A percentile compares a stretch with the other conserved stretches of the same genome.
phyloP scores from a whole-genome alignment of 2,113 vertebrate species.

The Anoplopoma fimbria region DNA sequence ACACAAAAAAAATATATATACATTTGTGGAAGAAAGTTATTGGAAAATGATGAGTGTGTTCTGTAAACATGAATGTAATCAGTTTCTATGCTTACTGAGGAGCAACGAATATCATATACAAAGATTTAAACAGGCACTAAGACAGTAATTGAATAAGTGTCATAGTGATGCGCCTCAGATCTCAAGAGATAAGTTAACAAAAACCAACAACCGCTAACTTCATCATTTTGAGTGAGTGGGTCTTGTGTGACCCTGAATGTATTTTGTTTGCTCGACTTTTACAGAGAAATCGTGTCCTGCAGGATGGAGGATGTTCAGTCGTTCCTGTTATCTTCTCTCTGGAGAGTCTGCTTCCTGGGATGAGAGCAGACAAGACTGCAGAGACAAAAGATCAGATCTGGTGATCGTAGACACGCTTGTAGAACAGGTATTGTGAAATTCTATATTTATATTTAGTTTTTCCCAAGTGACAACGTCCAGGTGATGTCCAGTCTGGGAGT shows the following conservation, averaged over 20 bases:
- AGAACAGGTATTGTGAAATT: slow-evolving; percentile 39
- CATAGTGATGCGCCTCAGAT: too few species aligned
- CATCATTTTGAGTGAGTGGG: not conserved
- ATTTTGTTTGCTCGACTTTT: not conserved
- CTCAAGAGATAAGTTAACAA: not conserved
- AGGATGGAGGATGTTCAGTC: slow-evolving; percentile 32
- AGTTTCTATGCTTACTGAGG: too few species aligned
- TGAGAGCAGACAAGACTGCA: slow-evolving; percentile 31
- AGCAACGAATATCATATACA: too few species aligned
- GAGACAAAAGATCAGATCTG: slow-evolving; percentile 45
- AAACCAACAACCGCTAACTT: not conserved
- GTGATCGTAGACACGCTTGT: slow-evolving; percentile 33
- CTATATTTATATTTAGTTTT: too few species aligned
- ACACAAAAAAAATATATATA: too few species aligned
- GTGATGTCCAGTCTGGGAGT: too few species aligned
- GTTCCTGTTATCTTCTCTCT: slow-evolving; percentile 55
- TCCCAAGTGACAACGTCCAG: too few species aligned
- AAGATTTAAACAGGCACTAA: too few species aligned
- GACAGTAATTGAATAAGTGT: too few species aligned
- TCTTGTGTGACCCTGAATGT: not conserved
- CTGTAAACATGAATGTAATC: too few species aligned
- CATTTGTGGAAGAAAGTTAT: too few species aligned
- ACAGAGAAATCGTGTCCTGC: slow-evolving; percentile 30
- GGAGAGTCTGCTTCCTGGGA: slow-evolving; percentile 6
- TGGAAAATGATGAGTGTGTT: too few species aligned